Evolutionary conservation across 2,797 vertebrate species (phyloP), one percentile per base, ranked within the genome.

Genomic region (Malacoraja senta): DNA sequence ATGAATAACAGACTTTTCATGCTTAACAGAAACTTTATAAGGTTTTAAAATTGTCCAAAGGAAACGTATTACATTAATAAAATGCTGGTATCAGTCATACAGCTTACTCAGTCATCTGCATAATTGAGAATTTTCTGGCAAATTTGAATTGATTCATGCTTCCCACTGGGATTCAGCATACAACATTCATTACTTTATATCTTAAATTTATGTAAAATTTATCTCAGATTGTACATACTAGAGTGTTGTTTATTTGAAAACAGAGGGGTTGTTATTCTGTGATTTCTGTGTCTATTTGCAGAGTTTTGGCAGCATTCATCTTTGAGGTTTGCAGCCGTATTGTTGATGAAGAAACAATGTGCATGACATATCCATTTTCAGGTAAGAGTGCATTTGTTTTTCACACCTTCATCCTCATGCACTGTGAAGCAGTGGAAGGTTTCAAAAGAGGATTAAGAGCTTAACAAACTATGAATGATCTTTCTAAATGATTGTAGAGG

Each of bases 351-450:
- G 17, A 68, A 90, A 86, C 26, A 90, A 35, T 35, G 29, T 32
- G 61, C 7, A 90, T 90, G 84, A 90, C 32, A 90, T 90, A 68
- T 90, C n/a, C 21, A 53, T 29, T 68, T 90, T 90, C 29, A 10
- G 63, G 15, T 68, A 32, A n/a, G n/a, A 58, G 13, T 32, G 26
- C 24, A 9, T 26, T 83, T 83, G 44, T 1, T 83, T 83, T 44
- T 81, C 38, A 81, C 44, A 21, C 21, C 19, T 35, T 83, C 44
- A 53, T 26, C 10, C 44, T 53, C 44, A 83, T 58, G 2, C 44
- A 35, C 53, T 26, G 21, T 24, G 44, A 21, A 58, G 44, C 26
- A 24, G 21, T 83, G 44, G 80, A 58, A 44, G 38, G 24, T 58
- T 53, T 83, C 80, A 53, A 15, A 53, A 44, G 65, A 26, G 19